These are phyloP conservation scores for Dicaeum eximium DNA, from an alignment of 2,113 vertebrate genomes.

Conservation along the genomic window DNA sequence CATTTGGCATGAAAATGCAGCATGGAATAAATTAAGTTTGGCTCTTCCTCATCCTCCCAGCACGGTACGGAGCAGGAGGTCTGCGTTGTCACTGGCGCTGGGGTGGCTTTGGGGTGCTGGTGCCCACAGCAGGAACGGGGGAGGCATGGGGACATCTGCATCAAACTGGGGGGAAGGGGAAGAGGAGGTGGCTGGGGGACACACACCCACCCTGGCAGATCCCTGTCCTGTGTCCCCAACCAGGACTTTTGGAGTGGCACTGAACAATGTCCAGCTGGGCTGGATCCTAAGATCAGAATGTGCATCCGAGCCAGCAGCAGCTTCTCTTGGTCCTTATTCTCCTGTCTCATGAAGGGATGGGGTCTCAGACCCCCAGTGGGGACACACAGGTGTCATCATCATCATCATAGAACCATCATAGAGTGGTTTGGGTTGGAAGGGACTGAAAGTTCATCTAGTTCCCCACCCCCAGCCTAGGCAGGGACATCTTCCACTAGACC, in stretches of 20 bases:
- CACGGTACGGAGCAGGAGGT: accelerated
- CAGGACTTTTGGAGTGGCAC: neutral
- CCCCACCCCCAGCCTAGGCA: neutral
- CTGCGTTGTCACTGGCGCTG: accelerated
- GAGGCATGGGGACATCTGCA: neutral
- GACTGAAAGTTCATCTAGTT: neutral
- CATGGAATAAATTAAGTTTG: neutral
- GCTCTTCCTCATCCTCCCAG: neutral
- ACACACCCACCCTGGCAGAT: neutral
- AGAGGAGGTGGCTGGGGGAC: too few relatives aligned
- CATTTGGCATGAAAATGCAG: slow-evolving; percentile 42
- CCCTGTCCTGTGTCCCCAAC: neutral
- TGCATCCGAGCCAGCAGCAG: accelerated
- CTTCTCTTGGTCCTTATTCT: neutral
- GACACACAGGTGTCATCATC: neutral
- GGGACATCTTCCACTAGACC: neutral
- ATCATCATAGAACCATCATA: neutral
- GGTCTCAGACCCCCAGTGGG: too few relatives aligned
- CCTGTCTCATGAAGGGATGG: neutral
- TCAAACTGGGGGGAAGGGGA: neutral
- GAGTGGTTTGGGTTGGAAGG: neutral
- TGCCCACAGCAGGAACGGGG: neutral
- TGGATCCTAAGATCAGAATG: neutral
- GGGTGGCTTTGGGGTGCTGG: neutral
- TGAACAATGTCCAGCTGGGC: accelerated